phyloP scores from a whole-genome alignment of 2,888 invertebrate species.

The Xanthorhoe spadicearia region DNA sequence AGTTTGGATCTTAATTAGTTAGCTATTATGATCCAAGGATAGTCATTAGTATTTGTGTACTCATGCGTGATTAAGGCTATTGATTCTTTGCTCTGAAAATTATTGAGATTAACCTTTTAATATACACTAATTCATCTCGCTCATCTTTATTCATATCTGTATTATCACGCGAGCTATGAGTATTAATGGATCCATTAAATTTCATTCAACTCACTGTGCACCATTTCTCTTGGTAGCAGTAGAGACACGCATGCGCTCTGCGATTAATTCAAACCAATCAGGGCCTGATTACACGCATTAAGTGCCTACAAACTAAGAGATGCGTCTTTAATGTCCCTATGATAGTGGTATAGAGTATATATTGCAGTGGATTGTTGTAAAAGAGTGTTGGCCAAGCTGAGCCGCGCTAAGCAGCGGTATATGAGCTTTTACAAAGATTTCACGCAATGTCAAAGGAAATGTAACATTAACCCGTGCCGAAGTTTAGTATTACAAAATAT shows the following conservation, averaged over 20 bases:
- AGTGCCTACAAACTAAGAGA: conserved; percentile 61
- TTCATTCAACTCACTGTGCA: conserved; percentile 72
- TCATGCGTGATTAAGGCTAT: neutral
- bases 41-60: neutral
- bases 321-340: conserved; percentile 51
- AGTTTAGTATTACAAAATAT: conserved; percentile 49
- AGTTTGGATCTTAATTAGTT: neutral
- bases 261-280: conserved; percentile 85
- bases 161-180: conserved; percentile 66
- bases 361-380: conserved; percentile 34
- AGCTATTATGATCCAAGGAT: too few species aligned
- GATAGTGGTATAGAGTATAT: conserved; percentile 46
- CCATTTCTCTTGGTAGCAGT: conserved; percentile 72
- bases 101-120: conserved; percentile 22
- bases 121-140: conserved; percentile 28
- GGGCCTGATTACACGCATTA: conserved; percentile 83
- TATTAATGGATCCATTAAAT: conserved; percentile 81
- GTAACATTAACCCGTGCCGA: conserved; percentile 49
- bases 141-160: conserved; percentile 46
- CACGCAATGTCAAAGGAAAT: conserved; percentile 67
- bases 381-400: conserved; percentile 19
- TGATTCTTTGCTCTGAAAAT: conserved; percentile 6
- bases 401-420: conserved; percentile 55
- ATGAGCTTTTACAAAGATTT: conserved; percentile 70
- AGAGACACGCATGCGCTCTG: conserved; percentile 79